Conservation (phyloP, 1,140 invertebrate genomes). For the Doryteuthis pealeii region DNA sequence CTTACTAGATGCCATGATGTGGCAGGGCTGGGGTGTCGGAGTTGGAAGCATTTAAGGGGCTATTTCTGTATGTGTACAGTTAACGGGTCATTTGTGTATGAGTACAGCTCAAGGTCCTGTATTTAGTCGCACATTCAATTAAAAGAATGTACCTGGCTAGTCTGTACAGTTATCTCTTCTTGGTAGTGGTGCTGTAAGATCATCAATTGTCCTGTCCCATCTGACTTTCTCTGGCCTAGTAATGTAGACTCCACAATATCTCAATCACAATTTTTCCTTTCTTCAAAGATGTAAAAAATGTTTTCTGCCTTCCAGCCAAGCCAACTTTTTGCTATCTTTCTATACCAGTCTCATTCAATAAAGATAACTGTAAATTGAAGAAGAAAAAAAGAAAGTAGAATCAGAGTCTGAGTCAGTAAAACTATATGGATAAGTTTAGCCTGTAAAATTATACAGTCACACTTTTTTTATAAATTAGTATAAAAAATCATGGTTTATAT, state of each 20-base stretch:
- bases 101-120: slow-evolving; percentile 11
- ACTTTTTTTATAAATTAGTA: no score
- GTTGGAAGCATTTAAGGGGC: no score
- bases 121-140: slow-evolving; percentile 14
- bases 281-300: slow-evolving; percentile 14
- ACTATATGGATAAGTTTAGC: no score
- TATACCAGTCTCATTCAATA: slow-evolving; percentile 13
- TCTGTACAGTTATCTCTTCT: slow-evolving; percentile 14
- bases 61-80: no score
- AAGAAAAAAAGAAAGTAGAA: no score
- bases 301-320: slow-evolving; percentile 16
- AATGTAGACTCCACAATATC: slow-evolving; percentile 5
- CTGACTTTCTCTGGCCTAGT: slow-evolving; percentile 13
- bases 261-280: slow-evolving; percentile 4
- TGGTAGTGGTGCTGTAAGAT: slow-evolving; percentile 15
- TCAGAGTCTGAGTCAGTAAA: no score
- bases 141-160: slow-evolving; percentile 7
- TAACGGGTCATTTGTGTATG: slow-evolving; percentile 12
- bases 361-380: slow-evolving; percentile 13
- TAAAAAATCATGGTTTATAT: no score
- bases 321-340: slow-evolving; percentile 12
- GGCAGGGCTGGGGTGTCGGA: no score
- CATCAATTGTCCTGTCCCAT: slow-evolving; percentile 1
- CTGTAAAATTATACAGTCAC: no score
- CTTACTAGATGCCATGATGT: no score